Conservation (phyloP, 2,888 invertebrate genomes). For the Atrina japonica region DNA sequence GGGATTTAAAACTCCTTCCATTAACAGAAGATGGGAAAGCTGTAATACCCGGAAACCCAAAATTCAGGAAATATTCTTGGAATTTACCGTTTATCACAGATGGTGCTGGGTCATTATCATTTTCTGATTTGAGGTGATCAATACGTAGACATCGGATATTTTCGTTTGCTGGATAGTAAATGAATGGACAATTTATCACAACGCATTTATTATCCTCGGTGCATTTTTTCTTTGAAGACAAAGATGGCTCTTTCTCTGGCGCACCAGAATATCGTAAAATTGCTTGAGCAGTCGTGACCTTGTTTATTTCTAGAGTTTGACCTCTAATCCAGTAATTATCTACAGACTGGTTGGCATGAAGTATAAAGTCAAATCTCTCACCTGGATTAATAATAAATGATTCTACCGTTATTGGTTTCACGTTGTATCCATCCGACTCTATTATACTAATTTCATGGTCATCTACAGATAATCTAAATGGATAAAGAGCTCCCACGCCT, state of each 20-base stretch:
- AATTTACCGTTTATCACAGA: constrained; percentile 32
- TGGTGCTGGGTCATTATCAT: constrained; percentile 25
- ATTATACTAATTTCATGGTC: constrained; percentile 53
- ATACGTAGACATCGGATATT: constrained; percentile 16
- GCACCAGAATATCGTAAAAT: constrained; percentile 35
- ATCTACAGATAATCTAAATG: constrained; percentile 55
- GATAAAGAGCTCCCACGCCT: constrained; percentile 49
- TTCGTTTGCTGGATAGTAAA: constrained; percentile 34
- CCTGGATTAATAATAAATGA: no score
- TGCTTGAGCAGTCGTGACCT: constrained; percentile 26
- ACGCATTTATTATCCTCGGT: constrained; percentile 42
- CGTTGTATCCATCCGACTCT: constrained; percentile 56
- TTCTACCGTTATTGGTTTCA: no score
- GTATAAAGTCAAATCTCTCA: no score
- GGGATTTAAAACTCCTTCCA: constrained; percentile 55
- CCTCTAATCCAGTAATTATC: no score
- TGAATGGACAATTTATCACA: constrained; percentile 61
- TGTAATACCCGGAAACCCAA: constrained; percentile 68
- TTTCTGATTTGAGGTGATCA: constrained; percentile 38
- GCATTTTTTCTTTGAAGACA: constrained; percentile 36
- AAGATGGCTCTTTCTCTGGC: constrained; percentile 18
- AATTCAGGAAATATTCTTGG: constrained; percentile 70
- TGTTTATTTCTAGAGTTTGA: constrained; percentile 44
- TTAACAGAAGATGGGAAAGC: constrained; percentile 62
- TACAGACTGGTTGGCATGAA: constrained; percentile 54